Percentiles rank a stretch among this genome's conserved stretches.
These are phyloP conservation scores for Ctenodactylus gundi DNA, from an alignment of 2,113 vertebrate genomes.

Conservation along the genomic window DNA sequence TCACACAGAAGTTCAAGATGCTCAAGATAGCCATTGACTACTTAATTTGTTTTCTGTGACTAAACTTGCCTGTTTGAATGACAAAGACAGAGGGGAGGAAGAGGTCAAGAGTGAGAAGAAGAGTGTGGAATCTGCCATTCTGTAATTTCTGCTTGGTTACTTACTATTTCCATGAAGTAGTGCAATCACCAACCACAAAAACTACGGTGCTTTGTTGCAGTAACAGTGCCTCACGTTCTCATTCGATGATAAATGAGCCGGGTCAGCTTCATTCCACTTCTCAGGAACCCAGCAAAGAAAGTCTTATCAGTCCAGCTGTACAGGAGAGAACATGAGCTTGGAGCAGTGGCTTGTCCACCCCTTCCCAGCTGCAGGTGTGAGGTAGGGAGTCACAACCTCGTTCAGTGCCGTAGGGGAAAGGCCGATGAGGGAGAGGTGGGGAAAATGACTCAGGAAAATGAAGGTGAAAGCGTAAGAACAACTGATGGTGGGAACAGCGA, in stretches of 20 bases:
- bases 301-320: neutral
- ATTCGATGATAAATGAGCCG: neutral
- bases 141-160: too few relatives aligned
- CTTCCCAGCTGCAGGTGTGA: neutral
- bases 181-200: accelerated
- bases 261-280: neutral
- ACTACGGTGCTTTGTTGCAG: neutral
- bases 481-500: neutral
- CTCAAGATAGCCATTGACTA: neutral
- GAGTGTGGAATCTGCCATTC: neutral
- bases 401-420: neutral
- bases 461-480: neutral
- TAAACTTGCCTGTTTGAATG: neutral
- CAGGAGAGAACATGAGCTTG: neutral
- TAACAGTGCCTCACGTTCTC: neutral
- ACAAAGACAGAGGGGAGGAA: neutral
- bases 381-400: neutral
- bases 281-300: neutral
- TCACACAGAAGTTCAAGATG: neutral
- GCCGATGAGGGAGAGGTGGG: neutral
- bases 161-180: neutral
- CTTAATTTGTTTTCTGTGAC: neutral
- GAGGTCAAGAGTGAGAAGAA: neutral
- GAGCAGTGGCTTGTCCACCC: neutral
- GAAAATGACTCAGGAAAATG: neutral